These are phyloP conservation scores for Drosophila hamatofila DNA, from an alignment of 2,888 invertebrate species.

Conservation along the genomic window DNA sequence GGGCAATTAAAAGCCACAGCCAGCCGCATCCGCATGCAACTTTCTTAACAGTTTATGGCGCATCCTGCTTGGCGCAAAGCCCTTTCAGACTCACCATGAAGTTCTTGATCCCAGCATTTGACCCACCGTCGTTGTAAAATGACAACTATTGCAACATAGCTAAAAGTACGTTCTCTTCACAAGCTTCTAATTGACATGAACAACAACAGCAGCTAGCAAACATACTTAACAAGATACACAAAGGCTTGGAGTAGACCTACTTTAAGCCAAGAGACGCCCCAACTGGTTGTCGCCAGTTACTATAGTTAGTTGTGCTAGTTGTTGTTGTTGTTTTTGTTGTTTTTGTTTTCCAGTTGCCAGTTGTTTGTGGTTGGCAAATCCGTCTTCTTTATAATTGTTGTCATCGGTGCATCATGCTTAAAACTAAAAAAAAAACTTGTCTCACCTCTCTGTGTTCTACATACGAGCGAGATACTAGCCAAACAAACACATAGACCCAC, in stretches of 20 bases:
- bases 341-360: conserved; percentile 1
- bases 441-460: conserved; percentile 61
- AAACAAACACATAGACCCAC: conserved; percentile 28
- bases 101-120: conserved; percentile 4
- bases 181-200: conserved; percentile 55
- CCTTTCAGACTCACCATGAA: conserved; percentile 33
- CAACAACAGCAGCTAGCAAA: conserved; percentile 10
- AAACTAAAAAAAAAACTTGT: conserved; percentile 46
- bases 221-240: conserved; percentile 24
- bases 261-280: conserved; percentile 52
- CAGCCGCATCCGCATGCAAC: conserved; percentile 70
- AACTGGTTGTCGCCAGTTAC: conserved; percentile 42
- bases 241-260: conserved; percentile 55
- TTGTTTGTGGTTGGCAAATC: conserved; percentile 61
- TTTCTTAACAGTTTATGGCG: conserved; percentile 61
- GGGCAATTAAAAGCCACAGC: conserved; percentile 66
- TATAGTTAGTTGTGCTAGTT: conserved; percentile 23
- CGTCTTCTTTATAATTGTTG: conserved; percentile 76
- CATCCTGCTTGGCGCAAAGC: conserved; percentile 58
- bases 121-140: not conserved
- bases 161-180: conserved; percentile 10
- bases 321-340: conserved; percentile 10
- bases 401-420: conserved; percentile 53
- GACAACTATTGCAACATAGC: conserved; percentile 33
- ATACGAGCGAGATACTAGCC: conserved; percentile 37